Percentiles rank a stretch among this genome's conserved stretches.
phyloP scores from a whole-genome alignment of 2,797 vertebrate species.

The Ceyx erithaca region DNA sequence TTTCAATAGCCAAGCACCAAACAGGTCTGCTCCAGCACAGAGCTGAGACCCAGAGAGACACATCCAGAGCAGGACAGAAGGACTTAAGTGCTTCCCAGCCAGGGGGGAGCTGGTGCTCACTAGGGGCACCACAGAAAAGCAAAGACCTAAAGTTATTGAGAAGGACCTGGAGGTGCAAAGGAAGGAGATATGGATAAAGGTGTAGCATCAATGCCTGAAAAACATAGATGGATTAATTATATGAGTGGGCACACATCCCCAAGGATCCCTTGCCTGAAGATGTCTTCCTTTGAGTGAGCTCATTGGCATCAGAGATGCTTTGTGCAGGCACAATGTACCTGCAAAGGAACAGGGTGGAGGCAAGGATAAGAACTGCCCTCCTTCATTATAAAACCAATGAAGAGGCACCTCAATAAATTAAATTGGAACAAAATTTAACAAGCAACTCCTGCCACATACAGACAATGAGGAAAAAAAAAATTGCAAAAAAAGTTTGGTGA shows the following conservation, averaged over 20 bases:
- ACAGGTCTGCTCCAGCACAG: fast-evolving
- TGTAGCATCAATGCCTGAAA: background rate
- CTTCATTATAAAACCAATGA: background rate
- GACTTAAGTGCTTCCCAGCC: fast-evolving
- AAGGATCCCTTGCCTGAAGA: background rate
- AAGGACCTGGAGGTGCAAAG: background rate
- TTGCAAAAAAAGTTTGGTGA: background rate
- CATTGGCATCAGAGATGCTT: background rate
- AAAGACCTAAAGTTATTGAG: background rate
- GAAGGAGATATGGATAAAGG: background rate
- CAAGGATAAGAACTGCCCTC: background rate
- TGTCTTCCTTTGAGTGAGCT: background rate
- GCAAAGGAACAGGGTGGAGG: background rate
- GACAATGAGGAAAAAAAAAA: background rate
- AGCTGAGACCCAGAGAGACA: fast-evolving
- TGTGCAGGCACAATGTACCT: background rate
- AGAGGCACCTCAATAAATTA: background rate
- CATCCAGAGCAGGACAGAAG: background rate
- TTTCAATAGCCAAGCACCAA: fast-evolving
- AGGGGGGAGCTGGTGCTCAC: background rate
- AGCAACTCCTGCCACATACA: background rate
- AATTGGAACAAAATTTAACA: background rate
- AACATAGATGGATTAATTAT: background rate
- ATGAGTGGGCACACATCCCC: background rate
- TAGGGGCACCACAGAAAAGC: background rate